phyloP scores from a whole-genome alignment of 2,113 vertebrate genomes.

The Apteryx owenii region DNA sequence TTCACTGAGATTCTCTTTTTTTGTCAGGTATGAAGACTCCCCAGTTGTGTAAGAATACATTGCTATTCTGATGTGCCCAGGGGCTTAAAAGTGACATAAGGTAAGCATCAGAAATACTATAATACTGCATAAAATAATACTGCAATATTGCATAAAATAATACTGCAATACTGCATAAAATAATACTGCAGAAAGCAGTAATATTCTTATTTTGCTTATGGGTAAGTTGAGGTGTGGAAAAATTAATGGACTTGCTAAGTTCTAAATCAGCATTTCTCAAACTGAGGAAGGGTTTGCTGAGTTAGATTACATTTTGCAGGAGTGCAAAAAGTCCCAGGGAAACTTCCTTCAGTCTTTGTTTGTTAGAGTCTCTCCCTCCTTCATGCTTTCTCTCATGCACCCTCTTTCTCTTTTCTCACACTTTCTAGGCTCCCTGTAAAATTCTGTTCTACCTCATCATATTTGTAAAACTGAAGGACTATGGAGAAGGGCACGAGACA shows the following conservation, averaged over 20 bases:
- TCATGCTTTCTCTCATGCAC: accelerated
- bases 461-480: neutral
- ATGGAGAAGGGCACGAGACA: neutral
- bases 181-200: neutral
- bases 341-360: neutral
- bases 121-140: no score
- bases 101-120: neutral
- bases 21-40: neutral
- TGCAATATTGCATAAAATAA: no score
- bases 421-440: neutral
- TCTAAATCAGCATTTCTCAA: neutral
- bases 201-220: neutral
- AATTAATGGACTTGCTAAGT: neutral
- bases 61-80: neutral
- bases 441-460: neutral
- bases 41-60: neutral
- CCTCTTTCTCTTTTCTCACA: neutral
- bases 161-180: no score
- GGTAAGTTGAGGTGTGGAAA: neutral
- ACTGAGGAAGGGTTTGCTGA: neutral
- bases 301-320: neutral
- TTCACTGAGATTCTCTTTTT: neutral
- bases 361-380: neutral
- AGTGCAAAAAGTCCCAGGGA: neutral
- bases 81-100: neutral